phyloP scores from a whole-genome alignment of 2,113 vertebrate species.

The Silurus glanis region DNA sequence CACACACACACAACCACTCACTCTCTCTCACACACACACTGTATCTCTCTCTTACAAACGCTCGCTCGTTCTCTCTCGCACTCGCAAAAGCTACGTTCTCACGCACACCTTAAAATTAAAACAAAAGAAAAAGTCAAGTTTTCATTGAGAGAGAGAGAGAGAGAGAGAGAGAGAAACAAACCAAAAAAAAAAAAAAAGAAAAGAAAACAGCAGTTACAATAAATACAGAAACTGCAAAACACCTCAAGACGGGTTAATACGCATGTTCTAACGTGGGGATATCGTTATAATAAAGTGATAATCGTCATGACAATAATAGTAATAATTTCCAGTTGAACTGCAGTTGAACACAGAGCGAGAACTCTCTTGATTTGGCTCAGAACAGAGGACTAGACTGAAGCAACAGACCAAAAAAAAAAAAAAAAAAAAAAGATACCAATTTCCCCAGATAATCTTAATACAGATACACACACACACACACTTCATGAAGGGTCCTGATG shows the following conservation, averaged over 20 bases:
- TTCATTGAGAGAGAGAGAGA: constrained; percentile 60
- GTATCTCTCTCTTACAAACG: not conserved
- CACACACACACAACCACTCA: constrained; percentile 24
- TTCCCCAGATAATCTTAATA: constrained; percentile 60
- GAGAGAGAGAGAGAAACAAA: constrained; percentile 61
- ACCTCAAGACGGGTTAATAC: constrained; percentile 56
- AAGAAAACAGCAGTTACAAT: constrained; percentile 71
- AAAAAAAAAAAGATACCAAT: constrained; percentile 69
- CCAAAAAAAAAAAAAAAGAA: constrained; percentile 65
- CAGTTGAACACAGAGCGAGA: constrained; percentile 68
- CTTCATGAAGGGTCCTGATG: constrained; percentile 42
- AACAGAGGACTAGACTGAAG: constrained; percentile 67
- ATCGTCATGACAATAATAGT: constrained; percentile 56
- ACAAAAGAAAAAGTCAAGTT: constrained; percentile 62
- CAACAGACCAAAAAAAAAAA: constrained; percentile 59
- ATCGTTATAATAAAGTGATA: constrained; percentile 66
- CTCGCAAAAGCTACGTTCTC: constrained; percentile 27
- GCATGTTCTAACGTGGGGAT: constrained; percentile 57
- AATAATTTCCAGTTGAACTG: constrained; percentile 74
- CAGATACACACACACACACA: constrained; percentile 28
- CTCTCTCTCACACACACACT: not conserved
- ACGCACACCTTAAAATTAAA: constrained; percentile 43
- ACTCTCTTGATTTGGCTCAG: constrained; percentile 69
- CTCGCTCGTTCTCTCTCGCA: constrained; percentile 24
- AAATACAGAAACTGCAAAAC: constrained; percentile 71